Conservation (phyloP, 2,888 invertebrate species). For the Zhengitettix transpicula region DNA sequence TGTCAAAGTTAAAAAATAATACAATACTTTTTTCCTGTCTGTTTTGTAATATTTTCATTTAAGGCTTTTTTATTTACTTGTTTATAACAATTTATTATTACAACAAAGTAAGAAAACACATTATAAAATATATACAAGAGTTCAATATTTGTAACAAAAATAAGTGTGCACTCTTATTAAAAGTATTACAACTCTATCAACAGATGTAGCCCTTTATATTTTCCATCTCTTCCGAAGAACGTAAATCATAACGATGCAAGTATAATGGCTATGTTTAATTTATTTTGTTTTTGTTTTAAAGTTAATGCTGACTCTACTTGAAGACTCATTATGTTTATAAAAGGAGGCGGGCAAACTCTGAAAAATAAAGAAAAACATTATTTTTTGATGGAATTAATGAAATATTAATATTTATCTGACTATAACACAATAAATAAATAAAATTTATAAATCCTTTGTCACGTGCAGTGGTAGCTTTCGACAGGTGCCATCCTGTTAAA, state of each 20-base stretch:
- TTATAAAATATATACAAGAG: neutral
- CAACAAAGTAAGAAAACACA: neutral
- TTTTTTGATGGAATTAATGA: neutral
- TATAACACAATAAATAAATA: too few relatives aligned
- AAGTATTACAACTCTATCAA: neutral
- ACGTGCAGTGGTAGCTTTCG: too few relatives aligned
- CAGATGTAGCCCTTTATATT: neutral
- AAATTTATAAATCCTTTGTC: too few relatives aligned
- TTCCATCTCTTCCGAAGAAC: too few relatives aligned
- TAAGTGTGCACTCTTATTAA: neutral
- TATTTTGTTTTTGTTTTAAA: neutral
- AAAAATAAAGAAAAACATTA: slow-evolving; percentile 20
- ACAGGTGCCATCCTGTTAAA: too few relatives aligned
- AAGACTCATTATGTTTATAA: slow-evolving; percentile 24
- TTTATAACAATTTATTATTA: neutral
- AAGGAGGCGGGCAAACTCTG: slow-evolving; percentile 43
- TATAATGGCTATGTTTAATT: neutral
- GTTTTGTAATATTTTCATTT: too few relatives aligned
- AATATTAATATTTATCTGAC: too few relatives aligned
- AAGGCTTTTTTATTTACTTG: too few relatives aligned
- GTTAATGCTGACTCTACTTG: neutral
- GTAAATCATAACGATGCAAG: too few relatives aligned
- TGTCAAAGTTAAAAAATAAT: neutral
- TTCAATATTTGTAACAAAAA: neutral
- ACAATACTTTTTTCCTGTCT: too few relatives aligned